phyloP scores from a whole-genome alignment of 2,888 invertebrate genomes.

The Catotricha subobsoleta region DNA sequence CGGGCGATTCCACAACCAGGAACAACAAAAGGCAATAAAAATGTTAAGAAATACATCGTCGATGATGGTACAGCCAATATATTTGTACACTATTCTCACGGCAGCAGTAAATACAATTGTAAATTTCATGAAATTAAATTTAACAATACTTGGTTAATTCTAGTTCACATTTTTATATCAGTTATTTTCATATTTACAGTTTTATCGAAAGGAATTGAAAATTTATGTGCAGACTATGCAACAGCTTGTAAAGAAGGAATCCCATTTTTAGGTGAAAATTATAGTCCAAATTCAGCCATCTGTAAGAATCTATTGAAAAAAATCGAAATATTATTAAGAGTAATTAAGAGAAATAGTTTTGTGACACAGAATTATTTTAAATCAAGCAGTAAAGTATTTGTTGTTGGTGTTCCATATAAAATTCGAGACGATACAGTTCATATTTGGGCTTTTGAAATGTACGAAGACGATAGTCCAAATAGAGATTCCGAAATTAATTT shows the following conservation, averaged over 20 bases:
- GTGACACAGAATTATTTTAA: not conserved
- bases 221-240: not conserved
- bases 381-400: not conserved
- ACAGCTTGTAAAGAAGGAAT: not conserved
- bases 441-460: not conserved
- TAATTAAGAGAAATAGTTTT: not conserved
- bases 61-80: conserved; percentile 1
- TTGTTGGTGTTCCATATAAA: not conserved
- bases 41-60: not conserved
- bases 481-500: not conserved
- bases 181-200: not conserved
- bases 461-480: not conserved
- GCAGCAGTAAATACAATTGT: not conserved
- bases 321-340: not conserved
- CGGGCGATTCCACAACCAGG: not conserved
- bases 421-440: not conserved
- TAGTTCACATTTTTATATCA: too few species aligned
- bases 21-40: not conserved
- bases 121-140: not conserved
- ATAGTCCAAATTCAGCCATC: not conserved
- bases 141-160: too few species aligned
- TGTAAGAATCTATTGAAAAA: not conserved
- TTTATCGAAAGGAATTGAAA: not conserved
- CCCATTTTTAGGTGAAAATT: not conserved
- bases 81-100: not conserved